phyloP scores from a whole-genome alignment of 30 jellyfish, hydroid and myxozoan species.

The Cassiopea andromeda region DNA sequence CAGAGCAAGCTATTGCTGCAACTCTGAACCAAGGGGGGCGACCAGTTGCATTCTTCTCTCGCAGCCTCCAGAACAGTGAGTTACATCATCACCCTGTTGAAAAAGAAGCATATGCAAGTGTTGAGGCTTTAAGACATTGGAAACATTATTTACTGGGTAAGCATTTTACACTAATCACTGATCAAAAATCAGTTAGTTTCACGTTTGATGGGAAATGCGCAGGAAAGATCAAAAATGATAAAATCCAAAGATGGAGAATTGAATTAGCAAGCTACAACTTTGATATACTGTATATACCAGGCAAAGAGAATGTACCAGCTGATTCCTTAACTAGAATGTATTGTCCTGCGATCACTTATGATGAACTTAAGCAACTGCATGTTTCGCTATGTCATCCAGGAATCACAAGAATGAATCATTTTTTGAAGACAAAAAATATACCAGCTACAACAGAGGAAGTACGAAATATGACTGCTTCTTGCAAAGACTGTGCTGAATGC shows the following conservation, averaged over 20 bases:
- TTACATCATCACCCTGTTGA: conserved; percentile 67
- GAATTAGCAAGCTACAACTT: conserved; percentile 72
- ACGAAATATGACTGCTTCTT: background rate
- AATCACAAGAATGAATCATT: conserved; percentile 68
- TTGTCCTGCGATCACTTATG: conserved; percentile 41
- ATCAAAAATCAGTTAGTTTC: conserved; percentile 77
- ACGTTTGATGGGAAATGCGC: conserved; percentile 58
- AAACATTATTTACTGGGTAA: conserved; percentile 69
- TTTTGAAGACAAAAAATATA: conserved; percentile 17
- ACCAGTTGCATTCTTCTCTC: conserved; percentile 83
- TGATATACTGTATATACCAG: conserved; percentile 87
- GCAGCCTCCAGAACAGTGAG: conserved; percentile 61
- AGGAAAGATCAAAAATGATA: conserved; percentile 81
- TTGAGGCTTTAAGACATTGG: conserved; percentile 81
- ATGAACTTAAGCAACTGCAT: conserved; percentile 36
- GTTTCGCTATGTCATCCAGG: conserved; percentile 86
- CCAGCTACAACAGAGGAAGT: conserved; percentile 44
- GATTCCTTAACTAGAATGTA: conserved; percentile 69
- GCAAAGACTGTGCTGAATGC: conserved; percentile 50
- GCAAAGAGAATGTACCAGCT: conserved; percentile 70
- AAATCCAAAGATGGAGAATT: conserved; percentile 80
- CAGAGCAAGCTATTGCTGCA: conserved; percentile 85
- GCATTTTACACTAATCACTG: conserved; percentile 79
- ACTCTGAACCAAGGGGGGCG: conserved; percentile 82
- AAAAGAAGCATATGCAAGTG: conserved; percentile 82